Evolutionary conservation across 1,140 invertebrate genomes (phyloP).

Genomic region (Zaprionus nigranus): DNA sequence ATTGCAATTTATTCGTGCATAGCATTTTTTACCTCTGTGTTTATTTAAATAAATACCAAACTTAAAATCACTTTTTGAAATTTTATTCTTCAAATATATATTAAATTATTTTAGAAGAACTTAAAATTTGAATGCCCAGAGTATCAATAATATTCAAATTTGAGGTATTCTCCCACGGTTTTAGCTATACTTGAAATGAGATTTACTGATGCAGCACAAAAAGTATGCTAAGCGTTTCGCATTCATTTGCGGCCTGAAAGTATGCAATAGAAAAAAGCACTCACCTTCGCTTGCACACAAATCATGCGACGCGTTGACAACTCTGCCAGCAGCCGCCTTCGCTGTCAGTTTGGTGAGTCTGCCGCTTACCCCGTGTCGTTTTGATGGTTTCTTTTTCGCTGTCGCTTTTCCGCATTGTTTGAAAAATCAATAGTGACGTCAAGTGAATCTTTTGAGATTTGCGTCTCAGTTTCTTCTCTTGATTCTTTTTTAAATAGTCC

Average conservation of each 20-base stretch:
- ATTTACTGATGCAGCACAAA: conserved; percentile 21
- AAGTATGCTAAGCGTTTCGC: conserved; percentile 44
- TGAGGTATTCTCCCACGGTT: neutral
- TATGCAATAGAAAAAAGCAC: conserved; percentile 24
- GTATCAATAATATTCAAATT: neutral
- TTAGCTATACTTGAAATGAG: neutral
- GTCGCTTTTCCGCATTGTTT: conserved; percentile 1
- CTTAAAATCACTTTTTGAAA: neutral
- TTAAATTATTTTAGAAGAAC: neutral
- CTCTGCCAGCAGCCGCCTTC: conserved; percentile 33
- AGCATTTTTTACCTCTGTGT: neutral
- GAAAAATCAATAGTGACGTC: conserved; percentile 38
- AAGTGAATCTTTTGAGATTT: neutral
- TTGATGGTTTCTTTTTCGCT: neutral
- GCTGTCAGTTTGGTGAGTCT: conserved; percentile 13
- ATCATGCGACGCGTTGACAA: conserved; percentile 35
- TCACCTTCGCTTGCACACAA: conserved; percentile 33
- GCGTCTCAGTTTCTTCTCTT: neutral
- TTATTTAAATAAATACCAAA: neutral
- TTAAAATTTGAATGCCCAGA: neutral
- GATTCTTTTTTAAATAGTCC: too few species aligned
- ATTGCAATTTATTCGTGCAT: neutral
- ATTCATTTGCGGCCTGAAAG: conserved; percentile 13
- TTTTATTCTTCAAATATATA: neutral
- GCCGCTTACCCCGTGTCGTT: neutral